Conservation (phyloP, 1,140 invertebrate species). For the Sarcophaga bullata region DNA sequence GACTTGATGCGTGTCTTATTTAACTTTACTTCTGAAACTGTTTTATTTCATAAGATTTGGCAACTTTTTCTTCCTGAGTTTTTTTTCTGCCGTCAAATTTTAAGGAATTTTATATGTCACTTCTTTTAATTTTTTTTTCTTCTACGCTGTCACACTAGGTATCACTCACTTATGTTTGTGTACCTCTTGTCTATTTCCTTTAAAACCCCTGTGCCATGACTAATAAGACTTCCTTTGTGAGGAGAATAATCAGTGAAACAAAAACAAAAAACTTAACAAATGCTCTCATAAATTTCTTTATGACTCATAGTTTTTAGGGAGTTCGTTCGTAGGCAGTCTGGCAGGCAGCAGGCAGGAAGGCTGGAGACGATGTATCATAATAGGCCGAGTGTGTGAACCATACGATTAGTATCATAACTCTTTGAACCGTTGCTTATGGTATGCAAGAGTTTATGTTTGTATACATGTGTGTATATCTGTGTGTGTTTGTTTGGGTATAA, state of each 20-base stretch:
- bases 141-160: conserved; percentile 6
- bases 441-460: neutral
- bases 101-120: conserved; percentile 32
- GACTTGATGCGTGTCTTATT: no score
- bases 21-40: no score
- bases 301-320: neutral
- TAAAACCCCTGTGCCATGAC: no score
- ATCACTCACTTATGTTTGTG: neutral
- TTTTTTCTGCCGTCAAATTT: neutral
- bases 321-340: neutral
- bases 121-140: conserved; percentile 6
- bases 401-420: conserved; percentile 10
- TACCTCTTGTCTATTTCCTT: no score
- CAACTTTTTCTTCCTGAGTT: neutral
- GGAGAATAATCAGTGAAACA: no score
- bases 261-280: no score
- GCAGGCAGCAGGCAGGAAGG: no score
- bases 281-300: no score
- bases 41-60: no score
- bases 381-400: neutral
- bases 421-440: neutral
- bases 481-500: neutral
- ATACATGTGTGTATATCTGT: neutral
- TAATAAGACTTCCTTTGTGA: no score
- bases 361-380: no score